phyloP scores from a whole-genome alignment of 1,140 invertebrate species.

The Arion vulgaris region DNA sequence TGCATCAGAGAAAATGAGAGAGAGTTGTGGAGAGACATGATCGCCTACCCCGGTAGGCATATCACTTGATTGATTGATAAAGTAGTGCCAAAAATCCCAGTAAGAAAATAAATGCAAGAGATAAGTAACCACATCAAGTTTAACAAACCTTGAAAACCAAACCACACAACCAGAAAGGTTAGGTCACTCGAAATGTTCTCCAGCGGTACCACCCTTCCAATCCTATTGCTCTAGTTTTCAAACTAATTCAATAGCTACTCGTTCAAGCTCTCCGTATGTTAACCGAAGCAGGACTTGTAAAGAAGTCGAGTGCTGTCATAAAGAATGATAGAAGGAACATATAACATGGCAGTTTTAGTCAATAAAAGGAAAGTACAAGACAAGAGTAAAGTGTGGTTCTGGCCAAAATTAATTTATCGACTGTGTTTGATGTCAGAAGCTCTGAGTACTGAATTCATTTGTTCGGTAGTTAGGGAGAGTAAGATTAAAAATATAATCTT shows the following conservation, averaged over 20 bases:
- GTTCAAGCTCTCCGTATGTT: not conserved
- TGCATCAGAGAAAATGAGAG: too few species aligned
- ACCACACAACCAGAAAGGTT: not conserved
- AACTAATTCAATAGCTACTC: not conserved
- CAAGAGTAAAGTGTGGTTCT: not conserved
- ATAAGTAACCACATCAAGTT: not conserved
- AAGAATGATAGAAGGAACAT: slow-evolving; percentile 1
- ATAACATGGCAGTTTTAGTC: not conserved
- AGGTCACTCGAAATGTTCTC: not conserved
- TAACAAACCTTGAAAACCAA: not conserved
- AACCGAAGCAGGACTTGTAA: not conserved
- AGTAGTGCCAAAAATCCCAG: too few species aligned
- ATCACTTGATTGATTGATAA: too few species aligned
- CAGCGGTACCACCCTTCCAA: not conserved
- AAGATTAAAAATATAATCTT: too few species aligned
- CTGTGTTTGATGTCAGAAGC: not conserved
- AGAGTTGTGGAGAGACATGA: too few species aligned
- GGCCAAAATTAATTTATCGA: not conserved
- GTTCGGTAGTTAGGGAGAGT: too few species aligned
- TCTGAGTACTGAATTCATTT: too few species aligned
- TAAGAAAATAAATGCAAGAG: too few species aligned
- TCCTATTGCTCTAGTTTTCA: not conserved
- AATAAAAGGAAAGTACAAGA: not conserved
- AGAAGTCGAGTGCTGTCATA: not conserved
- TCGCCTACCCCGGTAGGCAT: too few species aligned